Base-by-base conservation (phyloP, 2,888 invertebrate genomes). In the Zygaena filipendulae region DNA sequence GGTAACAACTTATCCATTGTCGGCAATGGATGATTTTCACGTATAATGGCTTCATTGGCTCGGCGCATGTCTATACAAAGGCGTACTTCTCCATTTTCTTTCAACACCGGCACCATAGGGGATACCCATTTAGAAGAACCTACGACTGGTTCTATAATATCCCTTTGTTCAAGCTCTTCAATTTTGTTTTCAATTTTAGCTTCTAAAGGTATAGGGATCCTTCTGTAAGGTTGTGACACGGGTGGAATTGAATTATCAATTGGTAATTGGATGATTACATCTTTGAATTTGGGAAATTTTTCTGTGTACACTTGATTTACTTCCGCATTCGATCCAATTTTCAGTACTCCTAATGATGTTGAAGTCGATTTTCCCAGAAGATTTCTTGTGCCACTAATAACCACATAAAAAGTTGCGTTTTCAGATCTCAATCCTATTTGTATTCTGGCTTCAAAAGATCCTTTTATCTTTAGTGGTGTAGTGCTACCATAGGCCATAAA, bases 11-110 rank as follows among this genome's bases (percentile, higher is more conserved):
- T 13, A 9, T 45, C 39, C 36, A 47, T 43, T 4, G 35, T 38
- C 6, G 45, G 40, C 12, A 47, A 26, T 14, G 36, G 46, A 32
- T 43, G 35, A 19, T 41, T 42, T 34, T 49, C 43, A 25, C 45
- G 32, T 21, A 32, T 8, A 10, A 46, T 40, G 11, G 45, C 45
- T 23, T 11, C 16, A 26, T 45, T 42, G 11, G 38, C 43, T n/a
- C 27, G 21, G n/a, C 36, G 29, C 43, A 32, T 32, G 13, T 29
- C 28, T 9, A 28, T 21, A 18, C 28, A 28, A 2, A 28, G 9
- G 4, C 23, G 28, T 3, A 28, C 7, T 11, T 28, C 28, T 2
- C 10, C 23, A 19, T n/a, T n/a, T n/a, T n/a, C n/a, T n/a, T n/a
- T n/a, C n/a, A n/a, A n/a, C n/a, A n/a, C n/a, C n/a, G n/a, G 28